Conservation (phyloP, 2,797 vertebrate genomes). For the Myotis myotis region DNA sequence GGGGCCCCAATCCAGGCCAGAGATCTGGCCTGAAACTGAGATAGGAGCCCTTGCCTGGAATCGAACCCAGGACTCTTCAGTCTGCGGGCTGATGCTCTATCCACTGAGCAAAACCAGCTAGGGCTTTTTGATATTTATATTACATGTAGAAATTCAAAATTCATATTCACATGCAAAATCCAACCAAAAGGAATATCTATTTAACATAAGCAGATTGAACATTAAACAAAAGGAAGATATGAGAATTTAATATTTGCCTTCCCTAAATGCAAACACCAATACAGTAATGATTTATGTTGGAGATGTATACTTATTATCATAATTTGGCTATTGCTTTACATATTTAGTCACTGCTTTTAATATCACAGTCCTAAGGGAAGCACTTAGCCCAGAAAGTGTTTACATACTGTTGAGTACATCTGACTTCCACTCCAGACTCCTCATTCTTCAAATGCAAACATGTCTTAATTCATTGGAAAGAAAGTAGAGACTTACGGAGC, state of each 20-base stretch:
- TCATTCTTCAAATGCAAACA: constrained; percentile 19
- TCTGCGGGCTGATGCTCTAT: too few species aligned
- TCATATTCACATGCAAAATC: background rate
- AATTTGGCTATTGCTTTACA: background rate
- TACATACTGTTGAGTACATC: background rate
- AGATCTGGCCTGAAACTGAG: too few species aligned
- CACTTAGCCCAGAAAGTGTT: background rate
- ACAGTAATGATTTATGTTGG: background rate
- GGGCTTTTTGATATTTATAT: background rate
- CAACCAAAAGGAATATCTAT: background rate
- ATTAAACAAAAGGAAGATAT: background rate
- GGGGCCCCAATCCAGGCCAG: too few species aligned
- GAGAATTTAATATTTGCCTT: constrained; percentile 1
- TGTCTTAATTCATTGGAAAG: background rate
- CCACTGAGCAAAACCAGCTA: too few species aligned
- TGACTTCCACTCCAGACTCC: constrained; percentile 20
- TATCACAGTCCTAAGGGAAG: background rate
- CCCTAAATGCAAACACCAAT: background rate
- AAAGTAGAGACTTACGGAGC: background rate
- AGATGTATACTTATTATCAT: background rate
- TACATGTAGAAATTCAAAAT: constrained; percentile 5
- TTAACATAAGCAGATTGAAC: background rate
- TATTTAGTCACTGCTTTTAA: background rate
- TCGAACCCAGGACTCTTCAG: too few species aligned
- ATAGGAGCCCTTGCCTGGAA: too few species aligned